Conservation (phyloP, 2,888 invertebrate species). For the Microdon myrmicae region DNA sequence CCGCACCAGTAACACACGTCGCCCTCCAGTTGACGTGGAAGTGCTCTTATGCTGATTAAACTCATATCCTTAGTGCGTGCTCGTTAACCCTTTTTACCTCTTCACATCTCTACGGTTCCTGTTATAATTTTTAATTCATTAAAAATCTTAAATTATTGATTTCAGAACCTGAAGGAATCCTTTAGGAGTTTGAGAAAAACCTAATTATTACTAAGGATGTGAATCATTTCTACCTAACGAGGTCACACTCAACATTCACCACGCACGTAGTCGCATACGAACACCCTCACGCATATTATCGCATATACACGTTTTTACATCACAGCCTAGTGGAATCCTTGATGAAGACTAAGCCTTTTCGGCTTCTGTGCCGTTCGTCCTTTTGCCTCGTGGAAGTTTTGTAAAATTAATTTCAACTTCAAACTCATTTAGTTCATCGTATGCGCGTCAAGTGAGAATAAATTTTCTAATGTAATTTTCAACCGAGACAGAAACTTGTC, state of each 20-base stretch:
- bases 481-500: slow-evolving; percentile 40
- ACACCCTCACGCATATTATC: slow-evolving; percentile 17
- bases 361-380: slow-evolving; percentile 17
- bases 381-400: slow-evolving; percentile 49
- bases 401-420: slow-evolving; percentile 59
- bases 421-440: slow-evolving; percentile 57
- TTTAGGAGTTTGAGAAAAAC: slow-evolving; percentile 12
- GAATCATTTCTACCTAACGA: slow-evolving; percentile 37
- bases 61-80: slow-evolving; percentile 35
- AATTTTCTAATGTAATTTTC: slow-evolving; percentile 50
- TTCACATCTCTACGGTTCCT: slow-evolving; percentile 6
- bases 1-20: not conserved
- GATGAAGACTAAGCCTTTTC: too few species aligned
- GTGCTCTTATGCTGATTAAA: slow-evolving; percentile 52
- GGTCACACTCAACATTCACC: slow-evolving; percentile 36
- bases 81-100: slow-evolving; percentile 38
- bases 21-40: slow-evolving; percentile 2
- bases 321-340: slow-evolving; percentile 10
- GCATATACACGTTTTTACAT: slow-evolving; percentile 19
- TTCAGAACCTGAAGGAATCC: slow-evolving; percentile 3
- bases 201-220: slow-evolving; percentile 47
- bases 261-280: not conserved
- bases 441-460: slow-evolving; percentile 44
- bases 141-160: slow-evolving; percentile 45
- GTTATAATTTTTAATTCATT: slow-evolving; percentile 51